Evolutionary conservation across 1,140 invertebrate genomes (phyloP).

Genomic region (Drosophila takahashii): DNA sequence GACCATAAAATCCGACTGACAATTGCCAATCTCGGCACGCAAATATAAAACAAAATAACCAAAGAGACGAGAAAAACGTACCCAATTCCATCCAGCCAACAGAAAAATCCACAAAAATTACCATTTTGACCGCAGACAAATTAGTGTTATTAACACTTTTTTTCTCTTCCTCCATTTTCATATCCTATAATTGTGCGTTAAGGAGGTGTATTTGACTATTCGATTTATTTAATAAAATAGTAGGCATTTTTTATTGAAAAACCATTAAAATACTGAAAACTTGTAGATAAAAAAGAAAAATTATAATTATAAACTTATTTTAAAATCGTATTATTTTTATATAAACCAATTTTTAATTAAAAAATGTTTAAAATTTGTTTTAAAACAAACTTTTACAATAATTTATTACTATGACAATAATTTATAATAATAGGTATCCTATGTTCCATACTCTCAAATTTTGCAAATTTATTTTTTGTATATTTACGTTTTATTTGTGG

Average conservation of each 20-base stretch:
- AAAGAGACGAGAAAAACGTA: constrained; percentile 32
- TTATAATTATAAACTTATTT: too few relatives aligned
- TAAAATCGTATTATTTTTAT: too few relatives aligned
- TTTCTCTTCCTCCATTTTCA: constrained; percentile 39
- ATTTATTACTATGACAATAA: too few relatives aligned
- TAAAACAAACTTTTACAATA: too few relatives aligned
- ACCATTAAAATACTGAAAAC: too few relatives aligned
- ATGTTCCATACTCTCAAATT: not conserved
- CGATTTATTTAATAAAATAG: not conserved
- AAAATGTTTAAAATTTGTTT: too few relatives aligned
- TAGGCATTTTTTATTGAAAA: too few relatives aligned
- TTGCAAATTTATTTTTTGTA: constrained; percentile 10
- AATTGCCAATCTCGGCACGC: constrained; percentile 59
- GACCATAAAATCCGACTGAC: constrained; percentile 51
- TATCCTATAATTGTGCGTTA: constrained; percentile 2
- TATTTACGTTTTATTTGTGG: constrained; percentile 21
- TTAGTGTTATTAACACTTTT: constrained; percentile 67
- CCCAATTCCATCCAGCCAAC: constrained; percentile 45
- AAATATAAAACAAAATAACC: constrained; percentile 46
- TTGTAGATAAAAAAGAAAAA: not conserved
- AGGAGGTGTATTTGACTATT: not conserved
- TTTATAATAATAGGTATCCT: constrained; percentile 1
- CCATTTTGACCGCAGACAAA: constrained; percentile 66
- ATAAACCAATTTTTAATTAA: too few relatives aligned
- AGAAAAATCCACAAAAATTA: constrained; percentile 65